Evolutionary conservation across 2,113 vertebrate genomes (phyloP).

Genomic region (Tachuris rubrigastra): DNA sequence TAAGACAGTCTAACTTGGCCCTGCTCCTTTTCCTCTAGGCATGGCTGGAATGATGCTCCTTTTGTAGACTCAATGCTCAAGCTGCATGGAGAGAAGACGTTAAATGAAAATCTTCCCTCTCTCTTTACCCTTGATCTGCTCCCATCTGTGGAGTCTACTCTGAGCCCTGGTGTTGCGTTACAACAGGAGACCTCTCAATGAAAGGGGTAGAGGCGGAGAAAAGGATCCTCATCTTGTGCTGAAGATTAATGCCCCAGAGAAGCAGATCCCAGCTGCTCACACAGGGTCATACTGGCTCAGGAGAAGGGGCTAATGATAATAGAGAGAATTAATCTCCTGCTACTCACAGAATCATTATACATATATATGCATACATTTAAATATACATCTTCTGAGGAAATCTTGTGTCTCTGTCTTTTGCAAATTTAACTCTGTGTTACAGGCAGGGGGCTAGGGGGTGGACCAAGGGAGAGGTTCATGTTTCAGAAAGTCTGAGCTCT

Average conservation of each 20-base stretch:
- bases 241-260: not conserved
- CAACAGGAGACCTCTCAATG: not conserved
- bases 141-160: not conserved
- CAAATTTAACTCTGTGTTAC: not conserved
- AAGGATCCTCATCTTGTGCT: not conserved
- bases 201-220: not conserved
- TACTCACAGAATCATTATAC: slow-evolving; percentile 20
- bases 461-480: not conserved
- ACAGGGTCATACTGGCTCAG: not conserved
- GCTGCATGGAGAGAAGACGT: not conserved
- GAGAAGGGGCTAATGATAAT: not conserved
- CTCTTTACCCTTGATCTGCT: not conserved
- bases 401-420: not conserved
- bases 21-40: not conserved
- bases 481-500: not conserved
- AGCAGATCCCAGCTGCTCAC: not conserved
- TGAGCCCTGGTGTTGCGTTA: not conserved
- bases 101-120: not conserved
- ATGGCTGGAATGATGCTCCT: not conserved
- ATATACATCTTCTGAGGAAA: not conserved
- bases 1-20: too few relatives aligned
- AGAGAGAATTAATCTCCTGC: not conserved
- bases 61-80: not conserved
- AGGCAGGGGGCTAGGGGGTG: fast-evolving
- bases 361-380: slow-evolving; percentile 33